Conservation (phyloP, 2,888 invertebrate genomes). For the Melangyna quadrimaculata region DNA sequence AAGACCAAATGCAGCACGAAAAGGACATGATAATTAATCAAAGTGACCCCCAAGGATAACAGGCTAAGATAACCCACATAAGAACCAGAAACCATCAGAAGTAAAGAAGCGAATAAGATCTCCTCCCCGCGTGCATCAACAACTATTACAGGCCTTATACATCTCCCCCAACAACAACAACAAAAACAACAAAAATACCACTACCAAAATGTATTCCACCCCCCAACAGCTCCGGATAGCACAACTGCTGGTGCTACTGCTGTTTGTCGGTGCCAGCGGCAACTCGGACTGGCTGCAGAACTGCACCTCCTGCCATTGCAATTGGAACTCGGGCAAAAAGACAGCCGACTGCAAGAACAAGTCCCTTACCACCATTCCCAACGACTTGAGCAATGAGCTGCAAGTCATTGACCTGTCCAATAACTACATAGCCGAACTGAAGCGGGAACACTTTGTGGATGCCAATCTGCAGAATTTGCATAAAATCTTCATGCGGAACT, state of each 20-base stretch:
- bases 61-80: constrained; percentile 55
- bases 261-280: constrained; percentile 72
- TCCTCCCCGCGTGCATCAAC: neutral
- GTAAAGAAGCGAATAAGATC: constrained; percentile 21
- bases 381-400: constrained; percentile 86
- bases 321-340: constrained; percentile 92
- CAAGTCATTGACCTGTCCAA: constrained; percentile 88
- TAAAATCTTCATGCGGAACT: constrained; percentile 88
- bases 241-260: constrained; percentile 57
- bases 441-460: constrained; percentile 85
- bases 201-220: constrained; percentile 40
- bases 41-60: constrained; percentile 70
- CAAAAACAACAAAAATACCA: neutral
- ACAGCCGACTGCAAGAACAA: constrained; percentile 89
- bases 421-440: constrained; percentile 86
- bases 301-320: constrained; percentile 86
- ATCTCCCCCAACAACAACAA: neutral
- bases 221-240: constrained; percentile 57
- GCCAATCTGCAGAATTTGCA: constrained; percentile 90
- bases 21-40: constrained; percentile 68
- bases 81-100: constrained; percentile 21
- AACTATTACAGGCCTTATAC: constrained; percentile 6
- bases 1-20: constrained; percentile 61
- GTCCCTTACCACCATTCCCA: constrained; percentile 87
- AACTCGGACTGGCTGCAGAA: constrained; percentile 79